Base-by-base conservation (phyloP, 1,140 invertebrate genomes). In the Caerostris darwini region DNA sequence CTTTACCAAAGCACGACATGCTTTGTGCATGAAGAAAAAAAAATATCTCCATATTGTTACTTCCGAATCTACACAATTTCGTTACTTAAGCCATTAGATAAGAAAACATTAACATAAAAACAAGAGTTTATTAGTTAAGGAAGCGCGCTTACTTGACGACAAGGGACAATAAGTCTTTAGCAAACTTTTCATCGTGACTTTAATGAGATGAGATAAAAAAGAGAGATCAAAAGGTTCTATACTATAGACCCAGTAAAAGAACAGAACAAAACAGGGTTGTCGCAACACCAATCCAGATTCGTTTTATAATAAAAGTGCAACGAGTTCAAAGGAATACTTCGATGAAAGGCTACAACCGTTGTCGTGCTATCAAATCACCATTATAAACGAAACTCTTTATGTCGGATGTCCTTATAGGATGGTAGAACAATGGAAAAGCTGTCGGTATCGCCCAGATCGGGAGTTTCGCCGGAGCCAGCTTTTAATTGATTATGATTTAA, bases 401-500 rank as follows among this genome's bases (percentile, higher is more conserved):
- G 59, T 61, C 12, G 59, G 69, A 34, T 1, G 69, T 77, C 69
- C 50, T 77, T 77, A 34, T 77, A 8, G 19, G 69, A 10, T 50
- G 61, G 50, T 34, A 0, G 34, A 34, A 77, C 69, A 77, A 77
- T 77, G 69, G 69, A 12, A 2, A 12, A n/a, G 69, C 12, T 50
- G 69, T 19, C 34, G 50, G 69, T 77, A 77, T 12, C 69, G 14
- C 50, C 69, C 3, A 34, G 69, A 53, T 77, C 69, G 50, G 50
- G 34, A 34, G 69, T 50, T 77, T 50, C 19, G 59, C 17, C 59
- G 10, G 59, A 61, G 17, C n/a, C 17, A 61, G 17, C 34, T 77
- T 77, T 77, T 77, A 77, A 77, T 77, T 77, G 69, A 77, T 77
- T 77, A 77, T 77, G 69, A 77, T 77, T 77, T 77, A 77, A 77